These are phyloP conservation scores for Lethocerus indicus DNA, from an alignment of 1,140 invertebrate genomes.

Conservation along the genomic window DNA sequence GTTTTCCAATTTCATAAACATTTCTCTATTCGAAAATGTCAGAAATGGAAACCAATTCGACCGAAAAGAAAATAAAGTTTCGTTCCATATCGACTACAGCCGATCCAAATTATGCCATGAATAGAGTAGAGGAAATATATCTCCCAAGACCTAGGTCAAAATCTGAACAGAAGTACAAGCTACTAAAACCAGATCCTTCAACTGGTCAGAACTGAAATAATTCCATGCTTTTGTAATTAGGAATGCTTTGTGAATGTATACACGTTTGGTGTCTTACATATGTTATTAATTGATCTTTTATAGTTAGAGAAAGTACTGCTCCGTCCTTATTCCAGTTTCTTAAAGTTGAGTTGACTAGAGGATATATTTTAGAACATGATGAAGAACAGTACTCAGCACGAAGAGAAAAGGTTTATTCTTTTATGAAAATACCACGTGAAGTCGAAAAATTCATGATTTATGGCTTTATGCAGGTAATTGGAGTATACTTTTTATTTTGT, in stretches of 20 bases:
- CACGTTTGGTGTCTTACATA: background rate
- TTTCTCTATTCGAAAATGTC: background rate
- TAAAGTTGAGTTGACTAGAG: constrained; percentile 72
- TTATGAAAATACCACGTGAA: constrained; percentile 89
- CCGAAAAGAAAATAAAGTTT: constrained; percentile 17
- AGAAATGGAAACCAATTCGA: background rate
- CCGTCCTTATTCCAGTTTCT: constrained; percentile 56
- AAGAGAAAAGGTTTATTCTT: constrained; percentile 91
- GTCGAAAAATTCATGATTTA: constrained; percentile 87
- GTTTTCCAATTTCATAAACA: no score
- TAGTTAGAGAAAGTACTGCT: constrained; percentile 9
- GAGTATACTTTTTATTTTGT: background rate
- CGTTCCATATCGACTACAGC: constrained; percentile 16
- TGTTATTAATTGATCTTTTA: background rate
- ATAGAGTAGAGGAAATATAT: constrained; percentile 14
- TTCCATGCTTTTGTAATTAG: background rate
- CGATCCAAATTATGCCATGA: constrained; percentile 13
- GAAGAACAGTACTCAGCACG: constrained; percentile 85
- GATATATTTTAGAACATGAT: constrained; percentile 83
- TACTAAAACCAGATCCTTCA: constrained; percentile 7
- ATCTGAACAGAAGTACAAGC: constrained; percentile 16
- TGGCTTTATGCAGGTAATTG: constrained; percentile 69
- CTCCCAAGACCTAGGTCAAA: constrained; percentile 15
- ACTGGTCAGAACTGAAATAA: background rate
- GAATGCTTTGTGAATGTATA: background rate